Evolutionary conservation across 2,797 vertebrate genomes (phyloP), one percentile per base, ranked within the genome.

Genomic region (Emydoidea blandingii): DNA sequence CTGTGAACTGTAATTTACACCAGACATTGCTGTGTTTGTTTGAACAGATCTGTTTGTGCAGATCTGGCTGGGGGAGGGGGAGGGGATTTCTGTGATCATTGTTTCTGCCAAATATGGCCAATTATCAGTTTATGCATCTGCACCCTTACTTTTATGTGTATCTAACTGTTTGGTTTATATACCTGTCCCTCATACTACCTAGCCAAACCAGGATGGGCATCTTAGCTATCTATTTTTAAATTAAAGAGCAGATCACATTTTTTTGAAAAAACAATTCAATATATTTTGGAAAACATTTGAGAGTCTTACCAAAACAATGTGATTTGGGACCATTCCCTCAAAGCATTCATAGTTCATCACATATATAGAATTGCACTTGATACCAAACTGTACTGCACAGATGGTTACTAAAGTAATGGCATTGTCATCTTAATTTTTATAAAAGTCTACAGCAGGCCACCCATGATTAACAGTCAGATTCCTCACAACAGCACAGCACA

Each of bases 41-140:
- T 82, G 54, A 91, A 41, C 4, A 49, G 41, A 79, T 72, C 68
- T 94, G 50, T 54, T 37, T 65, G 37, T 21, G 8, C 11, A 89
- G 31, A 4, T 56, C 25, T 56, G 59, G 4, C 49, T 92, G 59
- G 18, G 82, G 81, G 76, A 76, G 8, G 1, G 1, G 2, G 85
- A 25, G 3, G 29, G 2, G 0, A 0, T 54, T 12, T 90, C 37
- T 94, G 88, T n/a, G n/a, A n/a, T n/a, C n/a, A n/a, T n/a, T n/a
- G 0, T 54, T 12, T 90, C 37, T 94, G 88, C 78, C 41, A 29
- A 2, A 50, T 81, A n/a, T 3, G 19, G 8, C 37, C 56, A 83
- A 47, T 83, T 79, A 53, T 41, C 91, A 54, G 72, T 74, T 78
- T 52, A 29, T 84, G 12, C 74, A 79, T 80, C n/a, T 84, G 50